These are phyloP conservation scores for Budorcas taxicolor DNA, from an alignment of 2,113 vertebrate genomes.

Conservation along the genomic window DNA sequence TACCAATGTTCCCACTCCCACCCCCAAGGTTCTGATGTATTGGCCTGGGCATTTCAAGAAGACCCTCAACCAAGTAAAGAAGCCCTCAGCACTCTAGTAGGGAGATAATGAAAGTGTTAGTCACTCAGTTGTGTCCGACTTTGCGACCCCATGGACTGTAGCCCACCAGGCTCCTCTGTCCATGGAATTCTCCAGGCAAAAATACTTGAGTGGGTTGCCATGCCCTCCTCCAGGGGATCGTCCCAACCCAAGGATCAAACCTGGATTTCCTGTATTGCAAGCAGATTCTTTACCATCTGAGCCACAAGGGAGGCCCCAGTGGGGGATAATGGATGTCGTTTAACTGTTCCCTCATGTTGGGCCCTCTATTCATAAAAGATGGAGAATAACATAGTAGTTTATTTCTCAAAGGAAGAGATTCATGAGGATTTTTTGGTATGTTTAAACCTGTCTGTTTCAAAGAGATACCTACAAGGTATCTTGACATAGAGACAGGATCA, in stretches of 20 bases:
- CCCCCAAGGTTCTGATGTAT: background rate
- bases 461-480: background rate
- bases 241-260: background rate
- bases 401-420: background rate
- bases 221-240: background rate
- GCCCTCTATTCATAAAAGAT: background rate
- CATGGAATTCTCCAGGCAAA: background rate
- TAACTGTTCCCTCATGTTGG: too few species aligned
- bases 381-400: background rate
- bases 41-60: background rate
- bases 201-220: background rate
- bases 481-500: background rate
- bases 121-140: background rate
- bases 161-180: background rate
- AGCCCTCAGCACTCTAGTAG: background rate
- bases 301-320: background rate
- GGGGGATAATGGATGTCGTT: background rate
- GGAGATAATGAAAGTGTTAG: background rate
- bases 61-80: background rate
- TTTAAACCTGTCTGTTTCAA: background rate
- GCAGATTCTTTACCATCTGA: background rate
- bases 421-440: background rate
- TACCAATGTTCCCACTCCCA: rapidly evolving
- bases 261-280: background rate
- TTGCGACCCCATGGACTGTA: background rate